A percentile compares a stretch with the other conserved stretches of the same genome.
Evolutionary conservation across 2,888 invertebrate species (phyloP).

Genomic region (Chrysolina haemoptera): DNA sequence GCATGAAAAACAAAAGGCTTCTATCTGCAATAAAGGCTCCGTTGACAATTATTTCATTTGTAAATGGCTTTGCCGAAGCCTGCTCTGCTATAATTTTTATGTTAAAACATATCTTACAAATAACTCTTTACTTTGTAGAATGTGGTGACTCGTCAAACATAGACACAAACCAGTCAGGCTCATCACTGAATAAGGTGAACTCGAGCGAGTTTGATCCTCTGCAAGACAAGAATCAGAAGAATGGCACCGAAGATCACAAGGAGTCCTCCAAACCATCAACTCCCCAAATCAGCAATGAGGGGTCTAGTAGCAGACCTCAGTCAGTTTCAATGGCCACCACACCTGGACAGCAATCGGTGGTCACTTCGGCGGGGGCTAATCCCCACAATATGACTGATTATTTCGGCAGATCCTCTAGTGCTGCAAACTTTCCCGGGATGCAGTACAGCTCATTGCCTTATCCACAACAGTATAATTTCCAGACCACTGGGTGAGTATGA

Average conservation of each 20-base stretch:
- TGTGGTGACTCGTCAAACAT: slow-evolving; percentile 43
- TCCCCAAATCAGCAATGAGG: slow-evolving; percentile 56
- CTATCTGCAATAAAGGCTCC: too few species aligned
- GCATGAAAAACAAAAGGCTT: too few species aligned
- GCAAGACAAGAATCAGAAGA: slow-evolving; percentile 67
- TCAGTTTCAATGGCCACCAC: slow-evolving; percentile 60
- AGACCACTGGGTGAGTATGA: slow-evolving; percentile 60
- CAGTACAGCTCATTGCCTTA: slow-evolving; percentile 62
- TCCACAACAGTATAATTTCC: slow-evolving; percentile 63
- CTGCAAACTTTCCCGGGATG: slow-evolving; percentile 58
- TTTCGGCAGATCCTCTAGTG: slow-evolving; percentile 61
- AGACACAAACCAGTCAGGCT: slow-evolving; percentile 50
- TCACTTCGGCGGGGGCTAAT: slow-evolving; percentile 56
- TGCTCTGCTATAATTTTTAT: too few species aligned
- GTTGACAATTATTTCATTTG: too few species aligned
- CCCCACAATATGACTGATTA: slow-evolving; percentile 61
- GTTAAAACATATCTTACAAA: slow-evolving; percentile 2
- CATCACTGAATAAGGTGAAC: slow-evolving; percentile 64
- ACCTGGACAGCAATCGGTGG: slow-evolving; percentile 56
- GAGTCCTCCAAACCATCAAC: slow-evolving; percentile 60
- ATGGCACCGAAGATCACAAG: slow-evolving; percentile 60
- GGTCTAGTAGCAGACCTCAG: slow-evolving; percentile 58
- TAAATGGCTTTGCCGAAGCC: too few species aligned
- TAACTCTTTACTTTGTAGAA: slow-evolving; percentile 26
- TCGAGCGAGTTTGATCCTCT: slow-evolving; percentile 76